phyloP scores from a whole-genome alignment of 2,888 invertebrate species.

The Mythimna vitellina region DNA sequence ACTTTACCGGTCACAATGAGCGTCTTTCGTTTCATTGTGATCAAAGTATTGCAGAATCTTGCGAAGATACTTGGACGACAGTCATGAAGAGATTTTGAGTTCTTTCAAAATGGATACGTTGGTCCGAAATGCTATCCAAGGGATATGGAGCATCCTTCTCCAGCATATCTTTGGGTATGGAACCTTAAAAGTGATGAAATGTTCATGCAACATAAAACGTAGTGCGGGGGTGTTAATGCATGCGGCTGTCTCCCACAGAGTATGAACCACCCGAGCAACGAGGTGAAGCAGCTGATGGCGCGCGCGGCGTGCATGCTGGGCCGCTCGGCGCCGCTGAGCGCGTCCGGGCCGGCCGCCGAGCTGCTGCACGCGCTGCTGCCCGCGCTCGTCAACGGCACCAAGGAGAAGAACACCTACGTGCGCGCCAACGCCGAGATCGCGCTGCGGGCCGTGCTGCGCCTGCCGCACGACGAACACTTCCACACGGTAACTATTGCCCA shows the following conservation, averaged over 20 bases:
- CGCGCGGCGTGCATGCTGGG: conserved; percentile 95
- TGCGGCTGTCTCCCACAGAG: conserved; percentile 85
- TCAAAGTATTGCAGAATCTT: too few species aligned
- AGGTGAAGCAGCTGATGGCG: conserved; percentile 97
- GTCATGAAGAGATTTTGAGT: too few species aligned
- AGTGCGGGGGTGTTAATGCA: not conserved
- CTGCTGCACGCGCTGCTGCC: conserved; percentile 95
- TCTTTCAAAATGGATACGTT: too few species aligned
- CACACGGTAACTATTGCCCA: conserved; percentile 90
- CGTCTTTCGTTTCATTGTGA: too few species aligned
- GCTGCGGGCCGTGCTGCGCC: conserved; percentile 95
- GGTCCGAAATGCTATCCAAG: too few species aligned
- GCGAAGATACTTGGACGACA: too few species aligned
- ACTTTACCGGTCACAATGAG: too few species aligned
- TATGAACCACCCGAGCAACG: conserved; percentile 98
- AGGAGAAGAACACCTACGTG: conserved; percentile 99
- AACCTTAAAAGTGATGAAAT: not conserved
- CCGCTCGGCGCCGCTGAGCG: conserved; percentile 82
- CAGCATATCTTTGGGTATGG: too few species aligned
- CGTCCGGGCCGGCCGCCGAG: conserved; percentile 86
- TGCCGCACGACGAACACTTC: conserved; percentile 94
- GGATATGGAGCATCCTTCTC: too few species aligned
- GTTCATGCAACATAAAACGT: not conserved
- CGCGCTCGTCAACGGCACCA: conserved; percentile 98
- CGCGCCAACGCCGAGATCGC: conserved; percentile 98